phyloP scores from a whole-genome alignment of 1,140 invertebrate genomes.

The Nephotettix cincticeps region DNA sequence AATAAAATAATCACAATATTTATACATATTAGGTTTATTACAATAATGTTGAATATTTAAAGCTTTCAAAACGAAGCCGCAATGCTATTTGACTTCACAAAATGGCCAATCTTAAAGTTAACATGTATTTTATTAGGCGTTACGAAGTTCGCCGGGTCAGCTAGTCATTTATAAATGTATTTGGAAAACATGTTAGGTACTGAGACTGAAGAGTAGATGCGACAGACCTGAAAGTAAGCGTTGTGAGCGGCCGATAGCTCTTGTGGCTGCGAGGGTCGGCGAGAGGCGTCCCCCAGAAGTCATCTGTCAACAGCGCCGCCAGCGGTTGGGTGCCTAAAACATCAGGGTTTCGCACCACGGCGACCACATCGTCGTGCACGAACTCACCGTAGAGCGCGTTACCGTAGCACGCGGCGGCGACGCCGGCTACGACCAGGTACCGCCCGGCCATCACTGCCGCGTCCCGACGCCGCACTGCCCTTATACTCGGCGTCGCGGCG shows the following conservation, averaged over 20 bases:
- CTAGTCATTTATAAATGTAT: too few relatives aligned
- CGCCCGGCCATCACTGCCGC: background rate
- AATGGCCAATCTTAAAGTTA: too few relatives aligned
- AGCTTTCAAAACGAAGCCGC: too few relatives aligned
- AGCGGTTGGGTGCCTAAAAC: slow-evolving; percentile 68
- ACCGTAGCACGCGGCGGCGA: slow-evolving; percentile 69
- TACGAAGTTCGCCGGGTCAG: too few relatives aligned
- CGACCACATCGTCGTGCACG: slow-evolving; percentile 89
- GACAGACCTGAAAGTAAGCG: slow-evolving; percentile 84
- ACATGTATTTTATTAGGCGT: too few relatives aligned
- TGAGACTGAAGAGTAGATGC: too few relatives aligned
- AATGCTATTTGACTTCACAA: too few relatives aligned
- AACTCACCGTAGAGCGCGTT: slow-evolving; percentile 83
- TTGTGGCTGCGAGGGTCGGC: slow-evolving; percentile 78
- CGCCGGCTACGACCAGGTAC: slow-evolving; percentile 62
- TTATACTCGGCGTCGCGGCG: slow-evolving; percentile 14
- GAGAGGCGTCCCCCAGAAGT: slow-evolving; percentile 93
- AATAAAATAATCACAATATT: too few relatives aligned
- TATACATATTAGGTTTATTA: too few relatives aligned
- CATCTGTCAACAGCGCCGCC: slow-evolving; percentile 70
- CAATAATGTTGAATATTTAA: too few relatives aligned
- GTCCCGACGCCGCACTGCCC: background rate
- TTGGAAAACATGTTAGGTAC: too few relatives aligned
- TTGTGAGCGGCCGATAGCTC: slow-evolving; percentile 80
- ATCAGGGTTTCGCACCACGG: slow-evolving; percentile 81